Conservation (phyloP, 2,888 invertebrate genomes). For the Lamellibrachia columna region DNA sequence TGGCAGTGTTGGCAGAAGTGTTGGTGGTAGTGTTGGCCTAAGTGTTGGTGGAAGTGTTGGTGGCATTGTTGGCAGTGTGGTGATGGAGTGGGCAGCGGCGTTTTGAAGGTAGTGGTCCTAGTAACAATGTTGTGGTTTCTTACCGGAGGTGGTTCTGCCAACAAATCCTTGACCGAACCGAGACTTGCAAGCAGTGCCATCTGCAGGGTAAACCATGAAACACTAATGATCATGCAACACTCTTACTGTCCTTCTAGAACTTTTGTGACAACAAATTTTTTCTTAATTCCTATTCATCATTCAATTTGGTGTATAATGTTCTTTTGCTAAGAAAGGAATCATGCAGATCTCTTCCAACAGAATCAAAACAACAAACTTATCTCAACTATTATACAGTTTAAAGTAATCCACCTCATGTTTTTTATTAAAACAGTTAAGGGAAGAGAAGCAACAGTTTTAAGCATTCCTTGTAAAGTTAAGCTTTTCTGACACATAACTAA, state of each 20-base stretch:
- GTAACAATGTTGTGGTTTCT: background rate
- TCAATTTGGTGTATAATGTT: too few species aligned
- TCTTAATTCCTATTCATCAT: too few species aligned
- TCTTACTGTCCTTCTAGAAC: background rate
- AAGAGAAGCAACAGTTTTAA: background rate
- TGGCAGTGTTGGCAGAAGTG: too few species aligned
- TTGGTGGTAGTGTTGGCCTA: background rate
- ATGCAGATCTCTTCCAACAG: background rate
- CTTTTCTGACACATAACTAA: background rate
- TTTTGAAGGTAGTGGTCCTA: background rate
- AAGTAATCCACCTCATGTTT: background rate
- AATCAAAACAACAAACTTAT: background rate
- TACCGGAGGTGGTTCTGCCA: constrained; percentile 40
- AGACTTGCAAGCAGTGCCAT: constrained; percentile 35
- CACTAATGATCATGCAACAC: background rate
- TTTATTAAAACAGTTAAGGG: background rate
- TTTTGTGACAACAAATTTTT: background rate
- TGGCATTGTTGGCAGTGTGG: too few species aligned
- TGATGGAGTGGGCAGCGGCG: background rate
- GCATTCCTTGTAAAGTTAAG: background rate
- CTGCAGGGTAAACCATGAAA: background rate
- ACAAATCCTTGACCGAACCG: constrained; percentile 33
- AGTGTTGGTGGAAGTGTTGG: too few species aligned
- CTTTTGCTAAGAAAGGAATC: background rate
- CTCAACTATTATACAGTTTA: background rate